Evolutionary conservation across 2,888 invertebrate species (phyloP).

Genomic region (Anaspis maculata): DNA sequence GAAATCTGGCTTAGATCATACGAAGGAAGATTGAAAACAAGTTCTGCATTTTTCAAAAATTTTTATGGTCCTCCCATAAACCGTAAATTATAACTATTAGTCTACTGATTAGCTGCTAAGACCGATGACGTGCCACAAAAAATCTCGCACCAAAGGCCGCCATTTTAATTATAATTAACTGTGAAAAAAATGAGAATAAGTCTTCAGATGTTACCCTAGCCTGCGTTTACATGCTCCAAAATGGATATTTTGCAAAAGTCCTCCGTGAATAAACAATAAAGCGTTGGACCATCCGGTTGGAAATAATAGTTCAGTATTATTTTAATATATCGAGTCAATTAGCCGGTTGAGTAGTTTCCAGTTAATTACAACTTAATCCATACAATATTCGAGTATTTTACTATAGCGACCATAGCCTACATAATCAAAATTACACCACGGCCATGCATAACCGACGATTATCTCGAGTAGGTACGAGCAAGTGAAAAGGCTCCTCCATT

Average conservation of each 20-base stretch:
- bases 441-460: slow-evolving; percentile 3
- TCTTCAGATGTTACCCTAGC: too few species aligned
- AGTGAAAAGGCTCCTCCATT: slow-evolving; percentile 3
- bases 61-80: too few species aligned
- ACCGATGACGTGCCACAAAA: too few species aligned
- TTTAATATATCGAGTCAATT: slow-evolving; percentile 30
- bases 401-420: not conserved
- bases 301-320: slow-evolving; percentile 26
- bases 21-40: too few species aligned
- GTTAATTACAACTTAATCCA: slow-evolving; percentile 26
- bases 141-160: too few species aligned
- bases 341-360: slow-evolving; percentile 27
- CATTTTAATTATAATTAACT: too few species aligned
- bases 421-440: slow-evolving; percentile 20
- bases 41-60: too few species aligned
- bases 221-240: too few species aligned
- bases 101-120: too few species aligned
- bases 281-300: slow-evolving; percentile 29
- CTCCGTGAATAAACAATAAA: slow-evolving; percentile 20
- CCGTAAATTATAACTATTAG: too few species aligned
- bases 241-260: not conserved
- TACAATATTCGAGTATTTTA: slow-evolving; percentile 21
- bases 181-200: not conserved
- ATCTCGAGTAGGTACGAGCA: too few species aligned
- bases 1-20: too few species aligned